Percentiles rank a stretch among this genome's conserved stretches.
Evolutionary conservation across 2,113 vertebrate species (phyloP).

Genomic region (Pteruthius melanotis): DNA sequence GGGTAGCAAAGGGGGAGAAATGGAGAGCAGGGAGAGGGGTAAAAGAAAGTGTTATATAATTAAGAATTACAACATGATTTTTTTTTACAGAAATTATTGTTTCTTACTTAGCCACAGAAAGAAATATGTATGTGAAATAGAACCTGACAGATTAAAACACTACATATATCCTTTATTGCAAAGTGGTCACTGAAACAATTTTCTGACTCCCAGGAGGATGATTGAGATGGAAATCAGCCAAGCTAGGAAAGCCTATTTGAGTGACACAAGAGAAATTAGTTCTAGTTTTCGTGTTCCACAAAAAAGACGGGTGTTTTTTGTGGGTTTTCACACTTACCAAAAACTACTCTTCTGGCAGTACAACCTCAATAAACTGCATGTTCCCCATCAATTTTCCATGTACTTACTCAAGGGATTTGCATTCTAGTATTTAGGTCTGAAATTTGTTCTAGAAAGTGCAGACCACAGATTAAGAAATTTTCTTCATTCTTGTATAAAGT

Average conservation of each 20-base stretch:
- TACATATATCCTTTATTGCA: not conserved
- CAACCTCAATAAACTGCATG: not conserved
- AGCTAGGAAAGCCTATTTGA: not conserved
- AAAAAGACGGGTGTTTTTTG: accelerated
- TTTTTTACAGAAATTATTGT: not conserved
- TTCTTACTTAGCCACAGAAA: not conserved
- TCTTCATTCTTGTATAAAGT: not conserved
- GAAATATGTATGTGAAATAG: not conserved
- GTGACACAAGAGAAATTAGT: not conserved
- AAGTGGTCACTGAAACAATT: not conserved
- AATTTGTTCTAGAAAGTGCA: not conserved
- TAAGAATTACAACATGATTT: not conserved
- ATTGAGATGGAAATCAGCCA: not conserved
- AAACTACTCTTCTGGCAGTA: not conserved
- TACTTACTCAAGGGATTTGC: not conserved
- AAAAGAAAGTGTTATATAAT: not conserved
- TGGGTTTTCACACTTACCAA: not conserved
- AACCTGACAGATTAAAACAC: not conserved
- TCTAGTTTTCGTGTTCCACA: not conserved
- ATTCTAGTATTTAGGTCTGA: not conserved
- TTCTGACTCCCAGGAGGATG: not conserved
- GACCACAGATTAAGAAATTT: not conserved
- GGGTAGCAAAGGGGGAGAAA: not conserved
- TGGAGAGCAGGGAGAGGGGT: accelerated
- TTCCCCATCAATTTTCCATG: not conserved